phyloP scores from a whole-genome alignment of 1,140 invertebrate genomes.

The Caenorhabditis brenneri region DNA sequence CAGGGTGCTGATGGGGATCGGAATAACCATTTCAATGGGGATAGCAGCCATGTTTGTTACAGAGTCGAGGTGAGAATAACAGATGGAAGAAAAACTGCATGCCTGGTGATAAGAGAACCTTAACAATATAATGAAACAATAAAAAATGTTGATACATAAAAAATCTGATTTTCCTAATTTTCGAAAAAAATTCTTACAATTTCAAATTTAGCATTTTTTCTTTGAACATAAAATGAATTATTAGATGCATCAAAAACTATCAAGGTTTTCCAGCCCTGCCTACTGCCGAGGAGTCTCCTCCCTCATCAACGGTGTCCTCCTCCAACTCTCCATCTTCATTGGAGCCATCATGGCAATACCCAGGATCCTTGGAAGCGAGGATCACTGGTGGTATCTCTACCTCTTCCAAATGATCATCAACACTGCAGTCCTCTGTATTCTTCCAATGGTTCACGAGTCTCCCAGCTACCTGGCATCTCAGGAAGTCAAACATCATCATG shows the following conservation, averaged over 20 bases:
- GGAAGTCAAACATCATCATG: slow-evolving; percentile 12
- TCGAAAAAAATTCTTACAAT: too few species aligned
- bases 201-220: too few species aligned
- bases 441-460: background rate
- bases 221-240: too few species aligned
- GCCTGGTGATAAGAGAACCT: too few species aligned
- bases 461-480: slow-evolving; percentile 9
- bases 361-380: background rate
- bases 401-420: slow-evolving; percentile 6
- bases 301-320: background rate
- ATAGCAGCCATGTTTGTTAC: slow-evolving; percentile 6
- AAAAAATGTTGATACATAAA: too few species aligned
- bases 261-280: background rate
- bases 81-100: too few species aligned
- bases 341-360: background rate
- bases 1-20: background rate
- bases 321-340: background rate
- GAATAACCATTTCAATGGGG: background rate
- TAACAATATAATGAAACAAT: too few species aligned
- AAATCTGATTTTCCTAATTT: too few species aligned
- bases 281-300: background rate
- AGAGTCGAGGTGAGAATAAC: background rate
- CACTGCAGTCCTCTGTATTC: background rate
- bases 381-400: background rate
- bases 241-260: background rate